Percentiles rank a stretch among this genome's conserved stretches.
These are phyloP conservation scores for Rhinolophus ferrumequinum DNA, from an alignment of 2,113 vertebrate genomes.

Conservation along the genomic window DNA sequence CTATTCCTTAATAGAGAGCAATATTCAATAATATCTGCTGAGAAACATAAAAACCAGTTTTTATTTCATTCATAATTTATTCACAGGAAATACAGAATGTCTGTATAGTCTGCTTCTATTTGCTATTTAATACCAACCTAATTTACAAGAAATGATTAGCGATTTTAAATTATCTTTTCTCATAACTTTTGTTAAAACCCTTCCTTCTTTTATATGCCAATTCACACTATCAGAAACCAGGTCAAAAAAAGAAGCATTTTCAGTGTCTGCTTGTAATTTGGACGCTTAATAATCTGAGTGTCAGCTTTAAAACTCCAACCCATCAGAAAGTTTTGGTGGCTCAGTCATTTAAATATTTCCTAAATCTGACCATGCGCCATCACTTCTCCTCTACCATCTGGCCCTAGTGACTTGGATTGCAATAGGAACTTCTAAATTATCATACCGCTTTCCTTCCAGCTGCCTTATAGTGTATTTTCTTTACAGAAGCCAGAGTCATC, in stretches of 20 bases:
- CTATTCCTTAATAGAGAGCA: constrained; percentile 73
- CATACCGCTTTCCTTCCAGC: not conserved
- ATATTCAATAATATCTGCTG: constrained; percentile 74
- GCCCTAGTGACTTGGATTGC: not conserved
- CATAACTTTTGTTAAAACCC: not conserved
- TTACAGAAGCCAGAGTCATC: not conserved
- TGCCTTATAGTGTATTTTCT: not conserved
- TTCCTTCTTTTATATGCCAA: not conserved
- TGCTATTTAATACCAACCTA: constrained; percentile 11
- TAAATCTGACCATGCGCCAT: not conserved
- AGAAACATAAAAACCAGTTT: constrained; percentile 64
- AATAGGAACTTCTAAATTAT: not conserved
- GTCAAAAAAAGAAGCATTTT: not conserved
- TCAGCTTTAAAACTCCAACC: not conserved
- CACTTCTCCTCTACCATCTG: not conserved
- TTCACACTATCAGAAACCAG: not conserved
- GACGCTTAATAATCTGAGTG: not conserved
- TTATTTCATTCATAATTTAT: constrained; percentile 75
- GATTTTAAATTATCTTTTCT: constrained; percentile 14
- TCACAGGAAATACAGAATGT: constrained; percentile 48
- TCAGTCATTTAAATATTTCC: not conserved
- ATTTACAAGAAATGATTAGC: not conserved
- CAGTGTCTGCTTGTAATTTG: not conserved
- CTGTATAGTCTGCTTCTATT: constrained; percentile 48
- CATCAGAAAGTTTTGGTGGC: not conserved